These are phyloP conservation scores for Nephrotoma appendiculata DNA, from an alignment of 2,888 invertebrate species.

Conservation along the genomic window DNA sequence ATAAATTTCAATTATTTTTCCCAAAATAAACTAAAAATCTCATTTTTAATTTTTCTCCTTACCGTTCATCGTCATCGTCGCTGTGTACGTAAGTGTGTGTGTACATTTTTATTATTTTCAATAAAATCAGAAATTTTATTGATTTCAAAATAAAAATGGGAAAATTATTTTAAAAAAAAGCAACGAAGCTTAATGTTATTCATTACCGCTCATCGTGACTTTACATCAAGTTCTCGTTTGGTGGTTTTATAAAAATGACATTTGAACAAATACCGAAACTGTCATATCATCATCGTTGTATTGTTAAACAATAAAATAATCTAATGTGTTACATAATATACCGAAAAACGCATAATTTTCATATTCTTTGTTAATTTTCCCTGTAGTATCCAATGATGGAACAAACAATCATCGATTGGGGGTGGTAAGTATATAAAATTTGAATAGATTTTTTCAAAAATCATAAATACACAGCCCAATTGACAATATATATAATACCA, in stretches of 20 bases:
- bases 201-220: neutral
- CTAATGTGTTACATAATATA: neutral
- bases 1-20: conserved; percentile 5
- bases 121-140: neutral
- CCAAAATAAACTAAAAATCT: neutral
- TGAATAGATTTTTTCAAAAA: neutral
- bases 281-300: neutral
- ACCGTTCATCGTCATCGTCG: neutral
- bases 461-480: neutral
- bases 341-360: neutral
- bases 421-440: neutral
- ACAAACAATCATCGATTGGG: neutral
- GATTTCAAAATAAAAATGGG: neutral
- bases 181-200: neutral
- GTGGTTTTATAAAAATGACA: neutral
- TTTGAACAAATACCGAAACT: neutral
- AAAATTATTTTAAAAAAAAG: neutral
- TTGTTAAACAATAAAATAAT: neutral
- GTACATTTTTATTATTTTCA: neutral
- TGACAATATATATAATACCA: neutral
- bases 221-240: neutral
- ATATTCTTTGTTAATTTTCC: neutral
- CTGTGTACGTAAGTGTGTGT: neutral
- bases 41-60: conserved; percentile 1
- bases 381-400: neutral